A percentile compares a stretch with the other conserved stretches of the same genome.
Evolutionary conservation across 2,888 invertebrate genomes (phyloP).

Genomic region (Eumerus sabulonum): DNA sequence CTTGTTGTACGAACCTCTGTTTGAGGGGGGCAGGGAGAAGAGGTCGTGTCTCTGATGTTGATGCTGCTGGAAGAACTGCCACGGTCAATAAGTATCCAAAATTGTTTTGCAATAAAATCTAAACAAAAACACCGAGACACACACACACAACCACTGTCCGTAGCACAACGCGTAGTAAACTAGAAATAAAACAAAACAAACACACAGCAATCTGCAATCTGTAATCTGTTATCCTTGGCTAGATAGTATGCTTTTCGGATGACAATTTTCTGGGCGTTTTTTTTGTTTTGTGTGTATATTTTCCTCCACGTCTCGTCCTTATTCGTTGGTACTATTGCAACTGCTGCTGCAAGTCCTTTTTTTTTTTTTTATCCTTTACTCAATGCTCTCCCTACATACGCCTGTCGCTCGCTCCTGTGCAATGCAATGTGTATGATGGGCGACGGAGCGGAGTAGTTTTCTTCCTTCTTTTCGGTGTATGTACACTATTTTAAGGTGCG

Average conservation of each 20-base stretch:
- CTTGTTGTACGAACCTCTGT: slow-evolving; percentile 42
- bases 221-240: too few relatives aligned
- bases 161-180: slow-evolving; percentile 50
- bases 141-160: slow-evolving; percentile 44
- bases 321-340: slow-evolving; percentile 32
- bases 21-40: too few relatives aligned
- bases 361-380: slow-evolving; percentile 6
- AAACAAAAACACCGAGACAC: background rate
- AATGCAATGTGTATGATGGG: slow-evolving; percentile 53
- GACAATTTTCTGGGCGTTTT: slow-evolving; percentile 47
- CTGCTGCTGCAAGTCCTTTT: slow-evolving; percentile 42
- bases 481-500: slow-evolving; percentile 69
- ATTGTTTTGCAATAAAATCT: slow-evolving; percentile 54
- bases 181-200: too few relatives aligned
- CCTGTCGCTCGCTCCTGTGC: slow-evolving; percentile 39
- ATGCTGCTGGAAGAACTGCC: slow-evolving; percentile 44
- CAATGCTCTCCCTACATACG: slow-evolving; percentile 42
- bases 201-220: too few relatives aligned
- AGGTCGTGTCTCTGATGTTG: too few relatives aligned
- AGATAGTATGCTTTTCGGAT: slow-evolving; percentile 3
- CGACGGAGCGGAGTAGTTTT: slow-evolving; percentile 49
- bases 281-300: slow-evolving; percentile 41
- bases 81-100: too few relatives aligned
- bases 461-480: slow-evolving; percentile 55
- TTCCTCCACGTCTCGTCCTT: slow-evolving; percentile 35